Conservation (phyloP, 2,113 vertebrate genomes). For the Trichomycterus rosablanca region DNA sequence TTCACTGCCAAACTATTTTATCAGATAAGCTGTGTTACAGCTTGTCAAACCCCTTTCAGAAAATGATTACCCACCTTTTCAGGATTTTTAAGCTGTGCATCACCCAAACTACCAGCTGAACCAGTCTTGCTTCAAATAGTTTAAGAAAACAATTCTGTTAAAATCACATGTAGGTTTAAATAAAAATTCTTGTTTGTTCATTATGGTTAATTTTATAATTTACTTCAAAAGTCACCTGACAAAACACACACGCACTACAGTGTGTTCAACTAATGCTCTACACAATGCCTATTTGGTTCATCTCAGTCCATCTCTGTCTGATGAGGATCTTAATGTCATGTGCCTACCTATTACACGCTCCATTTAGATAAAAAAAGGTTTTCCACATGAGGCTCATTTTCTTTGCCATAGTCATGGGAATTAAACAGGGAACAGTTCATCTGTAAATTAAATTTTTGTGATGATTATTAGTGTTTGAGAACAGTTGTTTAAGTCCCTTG, state of each 20-base stretch:
- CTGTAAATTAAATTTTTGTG: not conserved
- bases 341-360: not conserved
- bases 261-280: not conserved
- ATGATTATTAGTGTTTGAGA: not conserved
- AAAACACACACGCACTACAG: not conserved
- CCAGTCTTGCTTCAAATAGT: no score
- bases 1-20: no score
- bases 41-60: no score
- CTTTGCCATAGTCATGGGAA: not conserved
- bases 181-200: no score
- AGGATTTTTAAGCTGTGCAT: no score
- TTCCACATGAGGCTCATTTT: conserved; percentile 6
- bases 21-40: no score
- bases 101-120: no score
- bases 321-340: conserved; percentile 3
- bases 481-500: no score
- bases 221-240: not conserved
- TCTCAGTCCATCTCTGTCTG: not conserved
- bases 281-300: not conserved
- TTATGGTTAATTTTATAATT: no score
- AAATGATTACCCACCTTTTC: no score
- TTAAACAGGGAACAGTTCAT: not conserved
- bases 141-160: no score
- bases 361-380: not conserved
- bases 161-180: no score